Base-by-base conservation (phyloP, 1,140 invertebrate genomes). In the Calycopis cecrops region DNA sequence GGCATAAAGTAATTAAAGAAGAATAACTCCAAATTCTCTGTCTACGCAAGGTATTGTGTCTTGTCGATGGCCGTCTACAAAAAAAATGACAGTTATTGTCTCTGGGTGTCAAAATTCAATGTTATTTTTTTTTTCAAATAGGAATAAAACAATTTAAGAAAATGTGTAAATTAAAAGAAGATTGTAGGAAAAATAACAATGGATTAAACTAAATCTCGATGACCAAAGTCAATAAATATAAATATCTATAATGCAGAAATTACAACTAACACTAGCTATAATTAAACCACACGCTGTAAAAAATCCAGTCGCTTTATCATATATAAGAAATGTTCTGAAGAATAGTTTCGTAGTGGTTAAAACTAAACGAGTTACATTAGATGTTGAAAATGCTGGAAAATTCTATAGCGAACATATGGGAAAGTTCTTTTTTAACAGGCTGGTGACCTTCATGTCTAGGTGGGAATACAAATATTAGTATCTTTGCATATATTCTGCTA, bases 381-480 rank as follows among this genome's bases (percentile, higher is more conserved):
- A 88, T 47, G 72, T 68, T 48, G 65, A 92, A 69, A 87, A 93
- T 63, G 95, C 94, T 9, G 89, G 92, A 70, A 77, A 90, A 44
- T 97, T 98, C 87, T 98, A 98, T 77, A 80, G 86, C 21, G 95
- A 97, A 74, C 97, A 98, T 78, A 90, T 90, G 70, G 89, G 90
- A 1, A 95, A 94, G 80, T 97, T 98, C 86, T 98, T 97, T 87
- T 97, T 93, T 68, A 93, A 97, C 70, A 90, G 96, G 52, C 84
- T 98, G 9, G 88, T 95, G 0, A 95, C 93, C 21, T 97, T 96
- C 69, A 97, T 98, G 94, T 89, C 90, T 51, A 94, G 94, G 94
- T 94, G 88, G 69, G 56, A 14, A 28, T 28, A 28, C 21, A 16
- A 44, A 44, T 12, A 2, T 16, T 17, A 17, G 1, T 40, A 8